Percentiles rank a stretch among this genome's conserved stretches.
Evolutionary conservation across 2,797 vertebrate genomes (phyloP).

Genomic region (Scleropages formosus): DNA sequence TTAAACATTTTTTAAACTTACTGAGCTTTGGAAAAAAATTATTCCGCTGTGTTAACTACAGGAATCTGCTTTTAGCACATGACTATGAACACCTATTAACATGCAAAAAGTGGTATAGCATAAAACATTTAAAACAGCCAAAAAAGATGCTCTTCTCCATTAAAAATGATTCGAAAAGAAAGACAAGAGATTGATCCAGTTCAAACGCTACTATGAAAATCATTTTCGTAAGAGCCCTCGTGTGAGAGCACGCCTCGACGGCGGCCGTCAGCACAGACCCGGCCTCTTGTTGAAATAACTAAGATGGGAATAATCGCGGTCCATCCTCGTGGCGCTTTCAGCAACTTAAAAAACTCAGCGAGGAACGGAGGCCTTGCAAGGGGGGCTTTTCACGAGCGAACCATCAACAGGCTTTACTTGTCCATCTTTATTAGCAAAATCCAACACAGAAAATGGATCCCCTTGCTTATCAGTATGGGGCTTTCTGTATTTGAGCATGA

Average conservation of each 20-base stretch:
- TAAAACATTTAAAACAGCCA: neutral
- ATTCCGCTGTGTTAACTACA: too few species aligned
- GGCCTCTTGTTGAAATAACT: constrained; percentile 26
- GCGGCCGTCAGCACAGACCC: constrained; percentile 12
- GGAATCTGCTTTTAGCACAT: too few species aligned
- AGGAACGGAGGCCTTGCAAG: constrained; percentile 22
- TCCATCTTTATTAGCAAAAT: constrained; percentile 58
- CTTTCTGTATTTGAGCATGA: constrained; percentile 40
- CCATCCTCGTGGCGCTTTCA: constrained; percentile 24
- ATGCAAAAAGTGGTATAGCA: too few species aligned
- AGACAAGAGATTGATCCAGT: neutral
- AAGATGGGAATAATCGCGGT: constrained; percentile 30
- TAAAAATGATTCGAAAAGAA: too few species aligned
- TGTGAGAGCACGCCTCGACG: neutral
- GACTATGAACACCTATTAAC: too few species aligned
- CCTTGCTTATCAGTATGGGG: constrained; percentile 44
- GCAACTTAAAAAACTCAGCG: constrained; percentile 19
- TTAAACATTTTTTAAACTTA: too few species aligned
- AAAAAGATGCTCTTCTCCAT: neutral
- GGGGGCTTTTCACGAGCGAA: constrained; percentile 34
- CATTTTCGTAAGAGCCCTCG: neutral
- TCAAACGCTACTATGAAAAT: neutral
- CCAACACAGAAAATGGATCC: constrained; percentile 45
- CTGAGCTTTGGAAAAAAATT: too few species aligned
- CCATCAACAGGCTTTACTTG: constrained; percentile 46